Evolutionary conservation across 2,113 vertebrate genomes (phyloP), one percentile per base, ranked within the genome.

Genomic region (Cryptomyrus ogoouensis): DNA sequence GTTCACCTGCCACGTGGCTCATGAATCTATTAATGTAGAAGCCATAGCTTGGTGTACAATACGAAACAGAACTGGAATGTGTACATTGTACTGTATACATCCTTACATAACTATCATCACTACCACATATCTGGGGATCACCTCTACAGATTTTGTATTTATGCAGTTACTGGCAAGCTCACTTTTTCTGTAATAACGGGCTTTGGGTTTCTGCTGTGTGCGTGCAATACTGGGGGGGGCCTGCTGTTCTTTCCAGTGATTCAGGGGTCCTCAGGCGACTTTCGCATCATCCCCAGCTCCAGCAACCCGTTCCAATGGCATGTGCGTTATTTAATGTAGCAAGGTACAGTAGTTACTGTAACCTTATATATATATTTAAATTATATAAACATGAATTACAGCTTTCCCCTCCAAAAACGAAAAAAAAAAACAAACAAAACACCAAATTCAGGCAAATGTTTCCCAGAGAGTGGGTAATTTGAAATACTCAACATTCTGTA

Each of bases 1-100:
- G 95, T 91, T 93, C 94, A 93, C 94, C 94, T 95, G 93, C 94
- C 93, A 92, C 91, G 92, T 91, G 93, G 93, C 94, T 94, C 91
- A 94, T 94, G 92, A 93, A 91, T 91, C 89, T 87, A 74, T 88
- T 90, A 87, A 90, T 91, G 93, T 91, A 21, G 42, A 90, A n/a
- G n/a, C 27, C 62, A 70, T 80, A 42, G 35, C 74, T 17, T 17
- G 31, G 74, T 7, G 15, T 17, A 19, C 35, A 42, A 80, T 19
- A 42, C 0, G 35, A 80, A 42, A 19, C 74, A 42, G 13, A 80
- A 42, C 17, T 35, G 74, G 15, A 77, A 77, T 39, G 70, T 15
- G 13, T 74, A 31, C 31, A 35, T 74, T 35, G 27, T 31, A 31
- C 15, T 52, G 47, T 53, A 21, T 35, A 35, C 31, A 74, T 17